phyloP scores from a whole-genome alignment of 2,113 vertebrate genomes.

The Petrocephalus microphthalmus region DNA sequence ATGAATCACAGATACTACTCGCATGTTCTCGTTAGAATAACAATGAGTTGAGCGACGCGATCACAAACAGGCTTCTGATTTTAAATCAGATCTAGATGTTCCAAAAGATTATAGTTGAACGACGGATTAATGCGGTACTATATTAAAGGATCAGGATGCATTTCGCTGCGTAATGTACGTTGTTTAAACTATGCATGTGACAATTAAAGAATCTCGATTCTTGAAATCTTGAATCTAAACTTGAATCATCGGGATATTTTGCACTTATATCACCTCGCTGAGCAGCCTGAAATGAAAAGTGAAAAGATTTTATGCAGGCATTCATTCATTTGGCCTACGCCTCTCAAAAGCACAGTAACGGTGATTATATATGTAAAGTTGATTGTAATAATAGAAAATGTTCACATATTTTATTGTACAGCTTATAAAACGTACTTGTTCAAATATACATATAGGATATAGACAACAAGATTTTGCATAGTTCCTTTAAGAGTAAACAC shows the following conservation, averaged over 20 bases:
- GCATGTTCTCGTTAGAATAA: background rate
- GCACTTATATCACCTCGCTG: background rate
- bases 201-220: too few species aligned
- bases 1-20: background rate
- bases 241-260: background rate
- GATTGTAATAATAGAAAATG: background rate
- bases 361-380: background rate
- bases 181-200: too few species aligned
- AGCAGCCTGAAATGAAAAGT: background rate
- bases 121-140: background rate
- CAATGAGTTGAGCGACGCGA: background rate
- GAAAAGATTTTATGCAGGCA: background rate
- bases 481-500: background rate
- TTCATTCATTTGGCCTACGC: background rate
- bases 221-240: too few species aligned
- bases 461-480: background rate
- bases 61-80: background rate
- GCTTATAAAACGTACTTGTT: background rate
- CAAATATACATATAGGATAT: too few species aligned
- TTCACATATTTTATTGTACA: background rate
- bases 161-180: too few species aligned
- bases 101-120: background rate
- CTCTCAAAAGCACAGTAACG: background rate
- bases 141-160: too few species aligned
- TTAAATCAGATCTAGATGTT: background rate